These are phyloP conservation scores for Melinopterus prodromus DNA, from an alignment of 2,888 invertebrate species.

Conservation along the genomic window DNA sequence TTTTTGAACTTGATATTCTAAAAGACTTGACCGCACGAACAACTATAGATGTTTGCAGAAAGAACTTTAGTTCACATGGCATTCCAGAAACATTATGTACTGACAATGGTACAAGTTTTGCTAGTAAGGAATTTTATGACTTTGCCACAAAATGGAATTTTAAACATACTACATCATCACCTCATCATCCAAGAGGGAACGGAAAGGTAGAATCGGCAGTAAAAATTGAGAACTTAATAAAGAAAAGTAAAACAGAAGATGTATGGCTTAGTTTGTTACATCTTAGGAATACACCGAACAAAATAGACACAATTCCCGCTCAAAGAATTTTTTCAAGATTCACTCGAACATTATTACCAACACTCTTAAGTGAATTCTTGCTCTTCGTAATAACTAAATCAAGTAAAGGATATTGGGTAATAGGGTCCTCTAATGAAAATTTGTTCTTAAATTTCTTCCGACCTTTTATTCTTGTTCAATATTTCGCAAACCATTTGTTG, in stretches of 20 bases:
- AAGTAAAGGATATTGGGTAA: too few relatives aligned
- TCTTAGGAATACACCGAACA: slow-evolving; percentile 11
- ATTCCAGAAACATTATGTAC: slow-evolving; percentile 18
- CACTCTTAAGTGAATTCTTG: too few relatives aligned
- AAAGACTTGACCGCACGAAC: too few relatives aligned
- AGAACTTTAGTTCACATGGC: slow-evolving; percentile 18
- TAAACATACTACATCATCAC: slow-evolving; percentile 42
- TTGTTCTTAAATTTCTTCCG: too few relatives aligned
- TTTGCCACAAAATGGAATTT: slow-evolving; percentile 32
- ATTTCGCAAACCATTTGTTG: too few relatives aligned
- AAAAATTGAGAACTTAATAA: slow-evolving; percentile 5
- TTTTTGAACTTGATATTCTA: too few relatives aligned
- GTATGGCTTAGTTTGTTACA: background rate
- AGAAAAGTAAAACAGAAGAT: slow-evolving; percentile 5
- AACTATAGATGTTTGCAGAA: too few relatives aligned
- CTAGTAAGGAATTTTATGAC: slow-evolving; percentile 13
- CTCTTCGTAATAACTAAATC: too few relatives aligned
- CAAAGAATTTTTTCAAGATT: background rate
- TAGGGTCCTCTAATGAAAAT: too few relatives aligned
- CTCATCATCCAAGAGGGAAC: slow-evolving; percentile 30
- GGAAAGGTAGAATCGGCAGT: slow-evolving; percentile 43
- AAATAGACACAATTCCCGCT: background rate
- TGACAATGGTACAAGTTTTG: slow-evolving; percentile 16
- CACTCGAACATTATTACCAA: background rate
- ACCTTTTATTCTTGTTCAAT: too few relatives aligned